Evolutionary conservation across 1,140 invertebrate species (phyloP).

Genomic region (Holotrichia oblita): DNA sequence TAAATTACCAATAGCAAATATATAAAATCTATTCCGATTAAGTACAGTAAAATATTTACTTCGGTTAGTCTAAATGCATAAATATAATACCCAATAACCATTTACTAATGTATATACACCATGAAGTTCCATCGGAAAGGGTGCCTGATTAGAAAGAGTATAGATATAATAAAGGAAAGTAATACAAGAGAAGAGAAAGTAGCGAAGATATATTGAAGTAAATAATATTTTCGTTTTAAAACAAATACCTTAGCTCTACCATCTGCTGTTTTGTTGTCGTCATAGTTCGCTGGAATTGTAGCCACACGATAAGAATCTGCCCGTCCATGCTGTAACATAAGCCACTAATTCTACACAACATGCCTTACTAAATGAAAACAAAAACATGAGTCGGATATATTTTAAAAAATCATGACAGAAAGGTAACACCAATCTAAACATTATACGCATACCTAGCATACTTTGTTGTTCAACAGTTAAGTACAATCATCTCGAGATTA

Average conservation of each 20-base stretch:
- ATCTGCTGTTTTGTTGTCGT: conserved; percentile 93
- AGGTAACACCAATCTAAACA: background rate
- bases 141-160: conserved; percentile 15
- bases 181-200: conserved; percentile 26
- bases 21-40: background rate
- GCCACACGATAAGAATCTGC: conserved; percentile 94
- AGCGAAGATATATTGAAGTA: background rate
- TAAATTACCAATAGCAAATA: background rate
- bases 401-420: conserved; percentile 4
- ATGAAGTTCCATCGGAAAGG: background rate
- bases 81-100: conserved; percentile 2
- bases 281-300: conserved; percentile 85
- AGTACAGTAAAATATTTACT: background rate
- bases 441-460: background rate
- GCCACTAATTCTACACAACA: conserved; percentile 49
- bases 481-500: no score
- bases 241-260: conserved; percentile 86
- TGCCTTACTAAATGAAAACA: conserved; percentile 38
- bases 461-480: background rate
- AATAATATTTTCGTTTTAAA: conserved; percentile 30
- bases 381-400: conserved; percentile 32
- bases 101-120: conserved; percentile 19
- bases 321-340: conserved; percentile 84
- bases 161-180: background rate
- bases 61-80: conserved; percentile 15